Conservation (phyloP, 2,797 vertebrate species). For the Cuculus canorus region DNA sequence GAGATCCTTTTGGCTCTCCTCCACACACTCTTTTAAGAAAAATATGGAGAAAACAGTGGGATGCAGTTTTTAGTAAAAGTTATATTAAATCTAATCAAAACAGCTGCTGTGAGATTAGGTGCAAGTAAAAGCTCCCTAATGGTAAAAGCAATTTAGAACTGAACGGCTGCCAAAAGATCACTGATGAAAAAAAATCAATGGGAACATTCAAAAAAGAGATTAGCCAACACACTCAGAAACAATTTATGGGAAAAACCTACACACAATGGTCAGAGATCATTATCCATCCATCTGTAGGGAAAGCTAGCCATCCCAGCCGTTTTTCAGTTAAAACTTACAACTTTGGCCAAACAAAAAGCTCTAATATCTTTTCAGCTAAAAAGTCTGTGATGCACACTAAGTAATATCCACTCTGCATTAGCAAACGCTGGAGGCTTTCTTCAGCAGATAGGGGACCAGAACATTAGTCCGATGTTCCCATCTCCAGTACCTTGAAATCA, state of each 20-base stretch:
- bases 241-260: constrained; percentile 60
- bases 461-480: background rate
- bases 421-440: background rate
- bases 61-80: constrained; percentile 29
- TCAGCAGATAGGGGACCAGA: background rate
- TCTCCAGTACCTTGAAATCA: background rate
- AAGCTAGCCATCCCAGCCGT: background rate
- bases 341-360: background rate
- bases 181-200: constrained; percentile 39
- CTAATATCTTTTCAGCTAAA: background rate
- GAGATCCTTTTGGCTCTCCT: constrained; percentile 18
- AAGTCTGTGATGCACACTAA: background rate
- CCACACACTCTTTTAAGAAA: background rate
- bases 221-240: constrained; percentile 43
- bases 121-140: constrained; percentile 60
- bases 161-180: constrained; percentile 62
- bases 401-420: background rate
- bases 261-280: constrained; percentile 47
- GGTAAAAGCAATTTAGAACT: constrained; percentile 66
- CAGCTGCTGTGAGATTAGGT: constrained; percentile 56
- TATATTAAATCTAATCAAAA: constrained; percentile 53
- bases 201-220: constrained; percentile 64
- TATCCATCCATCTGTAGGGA: constrained; percentile 12
- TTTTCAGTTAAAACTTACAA: constrained; percentile 1
- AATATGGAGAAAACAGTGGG: background rate